Evolutionary conservation across 1,140 invertebrate genomes (phyloP).

Genomic region (Globodera ellingtonae): DNA sequence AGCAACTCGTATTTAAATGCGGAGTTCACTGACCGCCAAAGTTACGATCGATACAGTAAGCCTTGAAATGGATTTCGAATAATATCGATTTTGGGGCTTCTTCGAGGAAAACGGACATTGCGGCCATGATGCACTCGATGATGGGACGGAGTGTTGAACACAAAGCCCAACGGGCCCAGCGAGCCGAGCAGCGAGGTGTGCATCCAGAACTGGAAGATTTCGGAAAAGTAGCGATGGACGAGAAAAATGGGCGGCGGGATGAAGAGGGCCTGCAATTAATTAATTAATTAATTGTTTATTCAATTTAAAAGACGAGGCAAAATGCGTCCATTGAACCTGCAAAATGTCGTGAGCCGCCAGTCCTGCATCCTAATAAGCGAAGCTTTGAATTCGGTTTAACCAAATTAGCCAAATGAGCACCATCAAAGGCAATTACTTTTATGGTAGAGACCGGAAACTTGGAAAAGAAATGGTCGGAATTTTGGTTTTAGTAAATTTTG

Average conservation of each 20-base stretch:
- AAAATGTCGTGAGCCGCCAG: slow-evolving; percentile 66
- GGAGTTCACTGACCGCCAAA: slow-evolving; percentile 67
- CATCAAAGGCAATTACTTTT: no score
- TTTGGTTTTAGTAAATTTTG: no score
- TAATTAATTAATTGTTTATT: slow-evolving; percentile 6
- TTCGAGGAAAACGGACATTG: slow-evolving; percentile 60
- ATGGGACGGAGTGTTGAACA: slow-evolving; percentile 72
- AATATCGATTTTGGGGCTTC: background rate
- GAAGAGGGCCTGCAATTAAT: slow-evolving; percentile 54
- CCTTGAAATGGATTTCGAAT: background rate
- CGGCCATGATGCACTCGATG: slow-evolving; percentile 73
- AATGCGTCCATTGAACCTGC: slow-evolving; percentile 26
- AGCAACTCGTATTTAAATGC: background rate
- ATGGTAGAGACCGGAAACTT: no score
- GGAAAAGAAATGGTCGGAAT: no score
- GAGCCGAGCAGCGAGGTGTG: slow-evolving; percentile 65
- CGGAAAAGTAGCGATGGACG: slow-evolving; percentile 65
- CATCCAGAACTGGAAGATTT: slow-evolving; percentile 65
- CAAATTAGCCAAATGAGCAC: no score
- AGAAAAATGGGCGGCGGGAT: slow-evolving; percentile 65
- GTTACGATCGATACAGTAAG: slow-evolving; percentile 74
- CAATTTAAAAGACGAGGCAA: background rate
- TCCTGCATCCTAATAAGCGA: slow-evolving; percentile 47
- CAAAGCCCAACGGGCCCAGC: slow-evolving; percentile 70
- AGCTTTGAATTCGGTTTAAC: background rate